Evolutionary conservation across 2,797 vertebrate genomes (phyloP).

Genomic region (Gallinago stenura): DNA sequence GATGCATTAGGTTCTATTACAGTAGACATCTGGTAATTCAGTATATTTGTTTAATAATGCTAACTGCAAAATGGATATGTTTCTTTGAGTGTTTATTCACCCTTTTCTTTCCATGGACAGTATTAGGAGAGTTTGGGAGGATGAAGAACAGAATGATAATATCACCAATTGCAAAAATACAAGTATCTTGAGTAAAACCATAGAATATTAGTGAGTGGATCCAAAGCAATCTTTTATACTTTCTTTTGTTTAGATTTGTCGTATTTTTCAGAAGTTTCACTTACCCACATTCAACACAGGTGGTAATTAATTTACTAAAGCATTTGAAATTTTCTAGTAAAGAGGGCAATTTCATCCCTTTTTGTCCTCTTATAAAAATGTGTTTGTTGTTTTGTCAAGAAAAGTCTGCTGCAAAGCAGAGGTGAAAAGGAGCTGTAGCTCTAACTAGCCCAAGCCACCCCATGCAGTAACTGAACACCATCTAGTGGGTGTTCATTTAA

Average conservation of each 20-base stretch:
- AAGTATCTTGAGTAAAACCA: neutral
- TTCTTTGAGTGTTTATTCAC: neutral
- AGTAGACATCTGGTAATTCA: neutral
- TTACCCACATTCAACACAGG: neutral
- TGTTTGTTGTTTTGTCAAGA: neutral
- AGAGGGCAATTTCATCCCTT: neutral
- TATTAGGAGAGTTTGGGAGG: neutral
- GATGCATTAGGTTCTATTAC: neutral
- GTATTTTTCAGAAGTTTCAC: neutral
- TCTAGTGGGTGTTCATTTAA: neutral
- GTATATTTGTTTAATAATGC: neutral
- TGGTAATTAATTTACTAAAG: neutral
- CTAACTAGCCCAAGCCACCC: neutral
- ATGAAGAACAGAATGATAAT: neutral
- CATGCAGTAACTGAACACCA: neutral
- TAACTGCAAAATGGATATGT: neutral
- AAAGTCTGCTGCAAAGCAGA: neutral
- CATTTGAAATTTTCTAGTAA: neutral
- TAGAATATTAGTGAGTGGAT: neutral
- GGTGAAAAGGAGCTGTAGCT: neutral
- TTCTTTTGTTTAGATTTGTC: neutral
- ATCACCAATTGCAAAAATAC: neutral
- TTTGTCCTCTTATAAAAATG: neutral
- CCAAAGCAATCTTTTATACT: neutral
- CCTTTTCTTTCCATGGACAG: neutral